These are phyloP conservation scores for Plutomurus gul DNA, from an alignment of 1,140 invertebrate genomes.

Conservation along the genomic window DNA sequence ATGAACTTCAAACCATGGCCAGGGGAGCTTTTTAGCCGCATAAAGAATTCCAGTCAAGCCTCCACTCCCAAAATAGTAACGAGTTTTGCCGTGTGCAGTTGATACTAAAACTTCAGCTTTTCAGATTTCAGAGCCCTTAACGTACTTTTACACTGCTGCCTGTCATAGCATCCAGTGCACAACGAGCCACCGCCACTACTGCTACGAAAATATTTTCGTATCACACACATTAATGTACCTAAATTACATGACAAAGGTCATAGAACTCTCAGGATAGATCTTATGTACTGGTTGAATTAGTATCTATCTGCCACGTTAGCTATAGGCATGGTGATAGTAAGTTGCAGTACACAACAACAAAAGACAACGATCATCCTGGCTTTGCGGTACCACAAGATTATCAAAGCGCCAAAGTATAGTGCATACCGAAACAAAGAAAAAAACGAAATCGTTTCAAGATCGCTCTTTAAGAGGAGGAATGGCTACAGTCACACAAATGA, in stretches of 20 bases:
- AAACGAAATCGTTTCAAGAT: conserved; percentile 8
- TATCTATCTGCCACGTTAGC: too few species aligned
- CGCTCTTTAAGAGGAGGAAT: too few species aligned
- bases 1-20: conserved; percentile 39
- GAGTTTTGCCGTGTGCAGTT: conserved; percentile 8
- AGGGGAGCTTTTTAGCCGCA: conserved; percentile 41
- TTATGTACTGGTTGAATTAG: too few species aligned
- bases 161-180: background rate
- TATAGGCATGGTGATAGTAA: too few species aligned
- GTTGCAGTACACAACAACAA: background rate
- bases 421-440: background rate
- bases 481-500: background rate
- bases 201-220: background rate
- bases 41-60: conserved; percentile 43
- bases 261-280: too few species aligned
- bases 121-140: background rate
- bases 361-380: background rate
- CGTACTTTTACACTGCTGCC: background rate
- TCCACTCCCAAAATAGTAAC: conserved; percentile 16
- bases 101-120: background rate
- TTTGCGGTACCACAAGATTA: background rate
- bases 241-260: conserved; percentile 8
- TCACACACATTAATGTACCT: background rate
- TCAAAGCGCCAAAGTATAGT: too few species aligned
- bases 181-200: background rate